phyloP scores from a whole-genome alignment of 2,888 invertebrate species.

The Netelia inedita region DNA sequence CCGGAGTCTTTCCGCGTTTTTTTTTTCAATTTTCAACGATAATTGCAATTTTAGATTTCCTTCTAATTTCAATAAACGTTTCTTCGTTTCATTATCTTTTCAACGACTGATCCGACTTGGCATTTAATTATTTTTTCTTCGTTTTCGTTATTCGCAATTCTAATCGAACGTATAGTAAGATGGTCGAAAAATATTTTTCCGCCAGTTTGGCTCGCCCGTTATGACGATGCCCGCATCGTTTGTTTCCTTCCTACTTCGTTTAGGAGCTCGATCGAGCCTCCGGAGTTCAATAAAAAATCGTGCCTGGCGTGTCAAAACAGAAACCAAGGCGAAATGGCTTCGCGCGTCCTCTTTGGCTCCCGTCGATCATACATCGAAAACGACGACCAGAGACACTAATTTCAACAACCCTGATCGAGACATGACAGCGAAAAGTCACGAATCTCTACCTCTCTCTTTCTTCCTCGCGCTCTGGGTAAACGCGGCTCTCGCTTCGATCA shows the following conservation, averaged over 20 bases:
- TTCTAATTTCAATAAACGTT: background rate
- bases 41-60: background rate
- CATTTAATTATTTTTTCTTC: background rate
- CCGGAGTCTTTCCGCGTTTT: no score
- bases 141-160: background rate
- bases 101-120: no score
- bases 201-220: background rate
- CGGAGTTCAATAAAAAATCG: slow-evolving; percentile 26
- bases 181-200: background rate
- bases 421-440: slow-evolving; percentile 50
- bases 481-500: slow-evolving; percentile 29
- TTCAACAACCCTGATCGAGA: slow-evolving; percentile 43
- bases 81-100: no score
- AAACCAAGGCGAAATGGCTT: slow-evolving; percentile 37
- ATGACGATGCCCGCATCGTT: background rate
- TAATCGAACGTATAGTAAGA: background rate
- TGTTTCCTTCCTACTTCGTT: slow-evolving; percentile 18
- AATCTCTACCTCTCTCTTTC: background rate
- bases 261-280: slow-evolving; percentile 14
- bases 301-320: slow-evolving; percentile 44
- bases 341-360: slow-evolving; percentile 24
- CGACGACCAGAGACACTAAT: slow-evolving; percentile 30
- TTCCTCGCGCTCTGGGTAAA: slow-evolving; percentile 3
- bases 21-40: background rate
- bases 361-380: slow-evolving; percentile 18